Percentiles rank a stretch among this genome's conserved stretches.
phyloP scores from a whole-genome alignment of 1,140 invertebrate genomes.

The Drosophila murphyi region DNA sequence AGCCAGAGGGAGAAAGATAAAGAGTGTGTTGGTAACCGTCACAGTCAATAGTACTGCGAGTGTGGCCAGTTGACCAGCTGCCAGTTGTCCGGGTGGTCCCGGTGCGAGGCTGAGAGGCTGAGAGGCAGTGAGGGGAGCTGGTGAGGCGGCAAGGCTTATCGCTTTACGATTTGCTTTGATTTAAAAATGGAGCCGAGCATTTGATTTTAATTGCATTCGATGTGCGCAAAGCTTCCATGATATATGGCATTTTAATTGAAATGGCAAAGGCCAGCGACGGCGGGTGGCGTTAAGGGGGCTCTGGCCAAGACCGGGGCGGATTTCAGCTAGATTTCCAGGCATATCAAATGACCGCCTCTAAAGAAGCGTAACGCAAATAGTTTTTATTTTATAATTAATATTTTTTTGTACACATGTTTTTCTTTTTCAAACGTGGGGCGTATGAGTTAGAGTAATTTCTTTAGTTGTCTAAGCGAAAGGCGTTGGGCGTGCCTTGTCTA shows the following conservation, averaged over 20 bases:
- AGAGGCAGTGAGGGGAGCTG: not conserved
- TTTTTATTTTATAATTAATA: constrained; percentile 42
- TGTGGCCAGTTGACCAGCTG: constrained; percentile 5
- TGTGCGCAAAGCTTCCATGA: constrained; percentile 61
- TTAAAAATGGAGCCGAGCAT: constrained; percentile 62
- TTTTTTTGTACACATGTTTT: constrained; percentile 19
- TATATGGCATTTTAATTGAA: constrained; percentile 81
- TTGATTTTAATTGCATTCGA: constrained; percentile 81
- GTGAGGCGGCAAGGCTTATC: constrained; percentile 51
- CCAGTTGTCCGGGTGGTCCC: constrained; percentile 23
- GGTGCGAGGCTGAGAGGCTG: constrained; percentile 1
- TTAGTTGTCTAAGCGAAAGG: not conserved
- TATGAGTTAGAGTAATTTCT: constrained; percentile 35
- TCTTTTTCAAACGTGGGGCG: constrained; percentile 29
- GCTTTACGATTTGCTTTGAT: constrained; percentile 77
- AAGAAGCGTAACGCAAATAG: constrained; percentile 46
- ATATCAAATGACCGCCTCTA: constrained; percentile 58
- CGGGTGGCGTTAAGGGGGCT: not conserved
- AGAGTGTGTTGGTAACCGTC: too few species aligned
- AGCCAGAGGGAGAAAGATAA: too few species aligned
- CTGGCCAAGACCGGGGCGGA: not conserved
- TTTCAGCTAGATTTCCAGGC: constrained; percentile 53
- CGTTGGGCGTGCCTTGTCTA: constrained; percentile 1
- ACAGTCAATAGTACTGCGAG: not conserved
- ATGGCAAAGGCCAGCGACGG: constrained; percentile 48